Evolutionary conservation across 2,797 vertebrate species (phyloP).

Genomic region (Lophotriccus pileatus): DNA sequence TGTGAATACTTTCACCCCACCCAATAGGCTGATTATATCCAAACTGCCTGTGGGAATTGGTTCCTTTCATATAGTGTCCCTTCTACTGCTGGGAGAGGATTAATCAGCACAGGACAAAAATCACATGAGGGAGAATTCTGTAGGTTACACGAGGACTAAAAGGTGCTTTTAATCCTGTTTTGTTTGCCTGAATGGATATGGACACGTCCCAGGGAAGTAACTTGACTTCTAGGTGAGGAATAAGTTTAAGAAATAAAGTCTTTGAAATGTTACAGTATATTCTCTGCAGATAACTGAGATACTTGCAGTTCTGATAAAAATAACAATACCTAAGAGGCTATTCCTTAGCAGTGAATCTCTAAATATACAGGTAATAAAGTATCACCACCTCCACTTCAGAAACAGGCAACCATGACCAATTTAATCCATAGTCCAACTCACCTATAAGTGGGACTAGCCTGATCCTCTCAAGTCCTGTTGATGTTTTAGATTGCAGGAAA

Average conservation of each 20-base stretch:
- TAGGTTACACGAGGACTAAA: neutral
- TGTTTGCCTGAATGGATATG: neutral
- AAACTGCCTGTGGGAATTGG: neutral
- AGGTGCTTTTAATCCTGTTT: neutral
- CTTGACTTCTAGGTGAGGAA: neutral
- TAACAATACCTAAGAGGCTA: neutral
- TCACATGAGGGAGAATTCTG: neutral
- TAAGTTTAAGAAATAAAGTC: neutral
- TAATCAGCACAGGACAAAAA: neutral
- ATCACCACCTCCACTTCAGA: neutral
- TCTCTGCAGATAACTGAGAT: neutral
- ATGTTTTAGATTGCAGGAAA: neutral
- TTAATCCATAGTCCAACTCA: neutral
- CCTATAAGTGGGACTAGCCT: fast-evolving
- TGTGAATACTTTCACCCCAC: fast-evolving
- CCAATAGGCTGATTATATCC: neutral
- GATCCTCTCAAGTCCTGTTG: neutral
- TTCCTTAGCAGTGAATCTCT: neutral
- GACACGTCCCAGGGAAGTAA: neutral
- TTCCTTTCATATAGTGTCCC: neutral
- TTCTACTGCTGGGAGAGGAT: neutral
- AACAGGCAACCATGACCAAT: neutral
- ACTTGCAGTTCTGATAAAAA: neutral
- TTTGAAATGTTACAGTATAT: neutral
- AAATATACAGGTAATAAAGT: neutral